Percentiles rank a stretch among this genome's conserved stretches.
Evolutionary conservation across 2,888 invertebrate genomes (phyloP).

Genomic region (Pollenia griseotomentosa): DNA sequence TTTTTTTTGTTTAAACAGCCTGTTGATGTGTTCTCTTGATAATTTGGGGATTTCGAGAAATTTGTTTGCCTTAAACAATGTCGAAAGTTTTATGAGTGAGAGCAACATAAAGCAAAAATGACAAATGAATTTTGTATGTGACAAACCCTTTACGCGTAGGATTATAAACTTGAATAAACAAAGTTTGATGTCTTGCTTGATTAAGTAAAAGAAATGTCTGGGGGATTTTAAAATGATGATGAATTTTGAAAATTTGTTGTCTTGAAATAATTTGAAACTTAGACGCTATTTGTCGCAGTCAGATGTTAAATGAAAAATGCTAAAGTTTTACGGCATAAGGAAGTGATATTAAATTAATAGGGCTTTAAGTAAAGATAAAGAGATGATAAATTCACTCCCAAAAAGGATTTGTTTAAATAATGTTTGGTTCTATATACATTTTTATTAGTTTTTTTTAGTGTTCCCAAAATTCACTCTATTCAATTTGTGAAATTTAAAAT

Average conservation of each 20-base stretch:
- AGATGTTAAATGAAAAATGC: conserved; percentile 20
- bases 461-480: background rate
- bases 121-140: conserved; percentile 82
- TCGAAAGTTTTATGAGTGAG: conserved; percentile 40
- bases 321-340: background rate
- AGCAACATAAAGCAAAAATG: conserved; percentile 75
- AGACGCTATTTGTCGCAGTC: conserved; percentile 40
- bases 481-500: background rate
- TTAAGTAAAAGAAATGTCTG: conserved; percentile 57
- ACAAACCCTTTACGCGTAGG: conserved; percentile 81
- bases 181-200: conserved; percentile 66
- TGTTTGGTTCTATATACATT: too few species aligned
- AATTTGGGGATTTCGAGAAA: conserved; percentile 75
- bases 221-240: conserved; percentile 57
- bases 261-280: conserved; percentile 39
- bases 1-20: conserved; percentile 50
- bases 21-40: conserved; percentile 74
- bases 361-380: background rate
- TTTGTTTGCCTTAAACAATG: conserved; percentile 59
- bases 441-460: too few species aligned
- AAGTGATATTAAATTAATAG: background rate
- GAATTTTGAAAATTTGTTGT: conserved; percentile 53
- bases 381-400: too few species aligned
- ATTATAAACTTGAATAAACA: conserved; percentile 74
- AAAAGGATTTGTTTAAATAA: too few species aligned